Percentiles rank a stretch among this genome's conserved stretches.
Evolutionary conservation across 2,797 vertebrate species (phyloP).

Genomic region (Chromis chromis): DNA sequence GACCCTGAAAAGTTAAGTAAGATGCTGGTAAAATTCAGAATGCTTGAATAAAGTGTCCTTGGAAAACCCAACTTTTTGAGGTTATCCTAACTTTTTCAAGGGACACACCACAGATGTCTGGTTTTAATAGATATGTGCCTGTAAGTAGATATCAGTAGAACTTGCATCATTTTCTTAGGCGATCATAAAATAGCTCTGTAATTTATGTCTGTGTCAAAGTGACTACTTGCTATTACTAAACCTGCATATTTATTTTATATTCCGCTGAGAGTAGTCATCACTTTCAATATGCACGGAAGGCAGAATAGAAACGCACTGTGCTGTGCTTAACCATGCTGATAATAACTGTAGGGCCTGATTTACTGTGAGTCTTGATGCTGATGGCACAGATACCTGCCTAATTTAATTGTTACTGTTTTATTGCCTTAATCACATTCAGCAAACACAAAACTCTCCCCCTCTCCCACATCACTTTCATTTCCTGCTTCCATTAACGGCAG

Average conservation of each 20-base stretch:
- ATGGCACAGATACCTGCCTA: slow-evolving; percentile 73
- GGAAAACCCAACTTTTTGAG: neutral
- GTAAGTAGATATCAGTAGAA: neutral
- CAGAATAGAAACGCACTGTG: slow-evolving; percentile 43
- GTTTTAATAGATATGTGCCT: neutral
- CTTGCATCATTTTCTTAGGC: neutral
- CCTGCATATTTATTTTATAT: slow-evolving; percentile 51
- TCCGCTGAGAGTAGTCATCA: slow-evolving; percentile 58
- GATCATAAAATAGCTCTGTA: slow-evolving; percentile 22
- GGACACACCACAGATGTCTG: neutral
- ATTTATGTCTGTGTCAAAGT: slow-evolving; percentile 31
- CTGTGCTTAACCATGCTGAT: slow-evolving; percentile 74
- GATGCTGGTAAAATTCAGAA: neutral
- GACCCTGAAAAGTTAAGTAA: neutral
- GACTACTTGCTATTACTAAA: slow-evolving; percentile 21
- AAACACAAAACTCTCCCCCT: slow-evolving; percentile 51
- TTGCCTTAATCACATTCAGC: slow-evolving; percentile 74
- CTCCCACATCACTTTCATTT: slow-evolving; percentile 49
- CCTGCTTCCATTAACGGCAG: slow-evolving; percentile 57
- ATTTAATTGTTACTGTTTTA: slow-evolving; percentile 76
- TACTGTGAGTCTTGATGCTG: slow-evolving; percentile 64
- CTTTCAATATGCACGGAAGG: slow-evolving; percentile 54
- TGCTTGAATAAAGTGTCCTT: too few relatives aligned
- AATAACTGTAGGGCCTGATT: slow-evolving; percentile 73
- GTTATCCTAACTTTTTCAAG: neutral